phyloP scores from a whole-genome alignment of 2,113 vertebrate genomes.

The Campylomormyrus numenius region DNA sequence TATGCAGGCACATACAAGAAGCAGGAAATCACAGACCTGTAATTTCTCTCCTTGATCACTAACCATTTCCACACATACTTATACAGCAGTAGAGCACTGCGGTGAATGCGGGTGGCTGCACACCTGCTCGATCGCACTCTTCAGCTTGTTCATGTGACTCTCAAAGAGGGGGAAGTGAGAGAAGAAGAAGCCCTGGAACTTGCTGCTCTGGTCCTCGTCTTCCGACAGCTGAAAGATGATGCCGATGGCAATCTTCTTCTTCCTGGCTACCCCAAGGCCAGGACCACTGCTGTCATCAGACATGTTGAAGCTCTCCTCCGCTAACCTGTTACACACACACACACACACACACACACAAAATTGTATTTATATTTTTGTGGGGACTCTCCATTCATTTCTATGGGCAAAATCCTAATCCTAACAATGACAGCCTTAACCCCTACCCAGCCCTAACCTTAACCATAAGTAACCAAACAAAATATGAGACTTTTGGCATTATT shows the following conservation, averaged over 20 bases:
- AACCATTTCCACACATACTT: conserved; percentile 3
- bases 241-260: conserved; percentile 97
- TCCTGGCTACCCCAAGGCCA: conserved; percentile 77
- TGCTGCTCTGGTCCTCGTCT: conserved; percentile 82
- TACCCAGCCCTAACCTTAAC: neutral
- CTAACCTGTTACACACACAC: conserved; percentile 65
- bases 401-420: neutral
- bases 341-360: too few species aligned
- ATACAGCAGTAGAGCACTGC: neutral
- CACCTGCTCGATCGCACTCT: conserved; percentile 95
- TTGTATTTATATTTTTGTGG: neutral
- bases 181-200: conserved; percentile 98
- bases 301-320: conserved; percentile 98
- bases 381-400: neutral
- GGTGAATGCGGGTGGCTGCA: neutral
- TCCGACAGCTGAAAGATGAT: conserved; percentile 88
- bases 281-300: conserved; percentile 84
- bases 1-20: neutral
- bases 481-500: neutral
- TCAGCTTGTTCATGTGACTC: conserved; percentile 98
- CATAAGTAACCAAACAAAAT: neutral
- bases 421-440: neutral
- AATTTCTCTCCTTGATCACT: neutral
- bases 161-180: conserved; percentile 98
- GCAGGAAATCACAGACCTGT: conserved; percentile 15